Evolutionary conservation across 1,140 invertebrate species (phyloP).

Genomic region (Ceratina calcarata): DNA sequence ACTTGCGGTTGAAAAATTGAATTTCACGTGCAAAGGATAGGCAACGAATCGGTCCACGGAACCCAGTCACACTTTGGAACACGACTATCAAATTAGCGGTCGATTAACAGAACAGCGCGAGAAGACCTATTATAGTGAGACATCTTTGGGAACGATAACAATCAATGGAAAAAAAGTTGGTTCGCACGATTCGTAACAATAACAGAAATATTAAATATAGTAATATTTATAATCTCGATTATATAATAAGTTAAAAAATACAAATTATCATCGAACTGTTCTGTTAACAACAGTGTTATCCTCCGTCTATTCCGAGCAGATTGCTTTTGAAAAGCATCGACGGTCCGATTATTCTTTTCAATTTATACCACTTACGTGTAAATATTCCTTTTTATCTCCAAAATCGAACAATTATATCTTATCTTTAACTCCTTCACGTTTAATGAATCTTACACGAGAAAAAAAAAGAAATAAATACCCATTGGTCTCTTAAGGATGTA

Average conservation of each 20-base stretch:
- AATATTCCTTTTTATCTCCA: background rate
- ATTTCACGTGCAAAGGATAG: conserved; percentile 37
- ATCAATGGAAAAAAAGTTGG: conserved; percentile 44
- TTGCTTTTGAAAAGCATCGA: conserved; percentile 1
- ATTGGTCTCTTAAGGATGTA: no score
- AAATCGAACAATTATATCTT: no score
- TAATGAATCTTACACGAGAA: background rate
- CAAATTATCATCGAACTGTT: conserved; percentile 47
- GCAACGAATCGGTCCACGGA: conserved; percentile 20
- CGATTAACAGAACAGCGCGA: conserved; percentile 48
- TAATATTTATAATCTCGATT: conserved; percentile 43
- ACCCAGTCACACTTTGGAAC: conserved; percentile 43
- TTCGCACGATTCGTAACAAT: conserved; percentile 60
- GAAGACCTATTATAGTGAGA: conserved; percentile 12
- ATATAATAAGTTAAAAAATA: conserved; percentile 59
- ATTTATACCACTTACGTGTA: background rate
- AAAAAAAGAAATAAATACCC: conserved; percentile 14
- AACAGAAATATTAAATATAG: conserved; percentile 52
- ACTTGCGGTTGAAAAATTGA: background rate
- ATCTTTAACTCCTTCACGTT: conserved; percentile 42
- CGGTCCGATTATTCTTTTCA: no score
- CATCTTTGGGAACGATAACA: conserved; percentile 50
- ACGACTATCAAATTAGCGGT: conserved; percentile 15
- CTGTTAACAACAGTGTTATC: conserved; percentile 47
- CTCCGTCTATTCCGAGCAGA: conserved; percentile 5